phyloP scores from a whole-genome alignment of 2,113 vertebrate species.

The Arenaria interpres region DNA sequence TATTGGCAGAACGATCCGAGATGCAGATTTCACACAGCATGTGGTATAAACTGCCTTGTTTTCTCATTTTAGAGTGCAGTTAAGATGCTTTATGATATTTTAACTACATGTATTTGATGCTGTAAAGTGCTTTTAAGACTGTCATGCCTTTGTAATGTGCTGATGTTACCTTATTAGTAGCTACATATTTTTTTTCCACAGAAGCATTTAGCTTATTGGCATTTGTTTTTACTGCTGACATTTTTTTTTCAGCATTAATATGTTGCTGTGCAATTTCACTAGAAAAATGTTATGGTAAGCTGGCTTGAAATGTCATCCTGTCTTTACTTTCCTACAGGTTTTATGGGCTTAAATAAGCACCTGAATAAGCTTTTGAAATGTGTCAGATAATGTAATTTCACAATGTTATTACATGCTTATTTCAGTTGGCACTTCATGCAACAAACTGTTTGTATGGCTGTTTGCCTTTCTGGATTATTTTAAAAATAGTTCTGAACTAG shows the following conservation, averaged over 20 bases:
- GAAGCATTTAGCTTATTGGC: constrained; percentile 57
- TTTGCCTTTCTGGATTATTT: constrained; percentile 56
- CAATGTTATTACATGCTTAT: constrained; percentile 46
- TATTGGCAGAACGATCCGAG: constrained; percentile 30
- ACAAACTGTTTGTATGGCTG: constrained; percentile 24
- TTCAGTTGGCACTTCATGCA: constrained; percentile 65
- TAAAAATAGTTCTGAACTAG: constrained; percentile 12
- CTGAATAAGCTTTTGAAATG: constrained; percentile 70
- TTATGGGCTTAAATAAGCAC: constrained; percentile 65
- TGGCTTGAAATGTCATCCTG: constrained; percentile 68
- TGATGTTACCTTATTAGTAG: constrained; percentile 46
- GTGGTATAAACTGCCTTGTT: constrained; percentile 4
- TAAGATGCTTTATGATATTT: constrained; percentile 38
- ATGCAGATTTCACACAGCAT: constrained; percentile 3
- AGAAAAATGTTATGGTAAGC: constrained; percentile 68
- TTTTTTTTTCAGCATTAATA: constrained; percentile 55
- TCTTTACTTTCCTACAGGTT: constrained; percentile 56
- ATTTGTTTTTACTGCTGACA: constrained; percentile 62
- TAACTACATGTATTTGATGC: constrained; percentile 3
- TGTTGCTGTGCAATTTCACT: constrained; percentile 54
- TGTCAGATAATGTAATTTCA: constrained; percentile 71
- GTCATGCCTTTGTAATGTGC: constrained; percentile 34
- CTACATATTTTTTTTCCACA: constrained; percentile 13
- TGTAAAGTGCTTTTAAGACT: constrained; percentile 48
- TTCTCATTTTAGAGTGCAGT: constrained; percentile 22